Evolutionary conservation across 2,888 invertebrate genomes (phyloP), one percentile per base, ranked within the genome.

Genomic region (Leptopilina drosophilae): DNA sequence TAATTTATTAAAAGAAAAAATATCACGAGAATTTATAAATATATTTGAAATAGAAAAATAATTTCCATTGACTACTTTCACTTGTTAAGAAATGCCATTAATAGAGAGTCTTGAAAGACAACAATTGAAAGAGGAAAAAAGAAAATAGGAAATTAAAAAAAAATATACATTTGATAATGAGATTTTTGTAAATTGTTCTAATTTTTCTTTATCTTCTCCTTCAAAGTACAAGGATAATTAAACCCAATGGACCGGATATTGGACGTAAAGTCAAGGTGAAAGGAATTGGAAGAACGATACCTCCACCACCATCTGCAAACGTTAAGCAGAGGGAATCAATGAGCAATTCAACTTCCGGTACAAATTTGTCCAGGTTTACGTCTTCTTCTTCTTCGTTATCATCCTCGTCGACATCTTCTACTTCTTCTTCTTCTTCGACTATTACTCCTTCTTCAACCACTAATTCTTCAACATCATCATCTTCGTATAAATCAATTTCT

Each of bases 231-330:
- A 95, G 97, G 92, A 98, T 97, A 92, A 98, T 98, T 91, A 98
- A 98, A 93, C 96, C 96, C 87, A 97, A 96, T 93, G 96, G 96
- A 91, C 96, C 96, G 88, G 96, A 97, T 92, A 97, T 98, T 89
- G 97, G 97, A 81, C 94, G 97, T 86, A 96, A 96, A 92, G 96
- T 97, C 85, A 97, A 97, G 92, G 94, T 96, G 91, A 96, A 95
- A 92, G 85, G 86, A 69, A 84, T 85, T 65, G 88, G 88, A 81
- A 87, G 87, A 78, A 84, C 87, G 73, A 86, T 87, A 62, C 62
- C 62, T 15, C 85, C 92, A 78, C 88, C 92, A 67, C 84, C 91
- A 83, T 85, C 90, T 77, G 82, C 91, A 87, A 87, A 89, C 85
- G 84, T 92, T 87, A 88, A 85, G 85, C 86, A 88, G 80, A 84